Evolutionary conservation across 2,113 vertebrate genomes (phyloP), one percentile per base, ranked within the genome.

Genomic region (Gadus chalcogrammus): DNA sequence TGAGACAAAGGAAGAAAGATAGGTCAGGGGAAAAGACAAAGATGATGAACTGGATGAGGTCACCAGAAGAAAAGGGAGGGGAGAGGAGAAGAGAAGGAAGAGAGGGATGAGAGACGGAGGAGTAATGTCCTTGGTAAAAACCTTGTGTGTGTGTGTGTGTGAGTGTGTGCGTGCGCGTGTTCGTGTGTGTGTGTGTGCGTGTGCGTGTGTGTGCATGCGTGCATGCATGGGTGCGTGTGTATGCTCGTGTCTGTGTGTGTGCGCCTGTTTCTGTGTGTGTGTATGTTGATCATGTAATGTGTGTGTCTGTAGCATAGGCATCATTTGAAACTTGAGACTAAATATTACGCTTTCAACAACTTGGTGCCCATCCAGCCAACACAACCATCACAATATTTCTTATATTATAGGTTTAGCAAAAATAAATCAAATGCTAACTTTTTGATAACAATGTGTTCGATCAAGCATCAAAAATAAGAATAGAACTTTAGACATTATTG

Each of bases 101-200:
- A 16, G 52, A 55, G 15, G 52, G 52, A 55, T 3, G 12, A 55
- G 7, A 55, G 13, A 5, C n/a, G 64, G 6, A 48, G 38, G 63
- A 70, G 3, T 31, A 31, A 4, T 3, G 28, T 31, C 5, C 18
- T 9, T 28, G 3, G 65, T 31, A 31, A 31, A 31, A 31, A 31
- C 28, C 35, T 1, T 55, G 6, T 38, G n/a, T 72, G 56, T 69
- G 15, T 52, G 5, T 20, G 20, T 20, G 20, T 20, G 20, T 20
- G 20, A 1, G 20, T 20, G 20, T 56, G 16, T 65, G 17, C n/a
- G 17, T 16, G 58, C 69, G 35, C 63, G 28, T 63, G 65, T 48
- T 60, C 15, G 70, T 68, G 74, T 56, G 9, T 61, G 58, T 71
- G 35, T 65, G 63, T n/a, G 70, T 68, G 74, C 48, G 9, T 61